phyloP scores from a whole-genome alignment of 2,113 vertebrate species.

The Actenoides lindsayi region DNA sequence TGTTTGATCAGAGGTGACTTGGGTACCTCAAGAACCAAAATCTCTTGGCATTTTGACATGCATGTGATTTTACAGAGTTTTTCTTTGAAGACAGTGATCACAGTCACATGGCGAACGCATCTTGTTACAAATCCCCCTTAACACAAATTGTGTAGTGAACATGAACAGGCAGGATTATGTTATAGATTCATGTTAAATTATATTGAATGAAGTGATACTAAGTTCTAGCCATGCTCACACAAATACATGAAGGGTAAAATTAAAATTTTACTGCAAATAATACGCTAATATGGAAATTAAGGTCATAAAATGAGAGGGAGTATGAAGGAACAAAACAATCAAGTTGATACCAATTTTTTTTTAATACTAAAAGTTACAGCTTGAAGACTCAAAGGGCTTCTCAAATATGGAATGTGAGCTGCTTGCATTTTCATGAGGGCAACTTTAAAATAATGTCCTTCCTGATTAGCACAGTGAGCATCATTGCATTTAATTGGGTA shows the following conservation, averaged over 20 bases:
- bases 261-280: constrained; percentile 32
- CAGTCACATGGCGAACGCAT: not conserved
- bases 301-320: constrained; percentile 25
- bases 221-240: not conserved
- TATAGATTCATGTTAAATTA: not conserved
- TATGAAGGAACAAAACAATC: constrained; percentile 39
- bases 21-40: not conserved
- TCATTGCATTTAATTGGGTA: constrained; percentile 70
- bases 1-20: not conserved
- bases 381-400: constrained; percentile 28
- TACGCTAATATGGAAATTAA: constrained; percentile 27
- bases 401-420: constrained; percentile 31
- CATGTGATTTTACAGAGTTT: not conserved
- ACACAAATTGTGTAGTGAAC: not conserved
- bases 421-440: constrained; percentile 49
- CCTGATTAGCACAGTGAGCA: constrained; percentile 64
- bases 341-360: constrained; percentile 36
- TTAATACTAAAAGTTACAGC: constrained; percentile 21
- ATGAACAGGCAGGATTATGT: not conserved
- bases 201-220: not conserved
- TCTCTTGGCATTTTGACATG: not conserved
- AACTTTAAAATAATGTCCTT: constrained; percentile 64
- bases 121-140: not conserved
- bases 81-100: not conserved
- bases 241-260: constrained; percentile 7